Evolutionary conservation across 92 coral and sea anemone species (phyloP).

Genomic region (Palythoa grandis): DNA sequence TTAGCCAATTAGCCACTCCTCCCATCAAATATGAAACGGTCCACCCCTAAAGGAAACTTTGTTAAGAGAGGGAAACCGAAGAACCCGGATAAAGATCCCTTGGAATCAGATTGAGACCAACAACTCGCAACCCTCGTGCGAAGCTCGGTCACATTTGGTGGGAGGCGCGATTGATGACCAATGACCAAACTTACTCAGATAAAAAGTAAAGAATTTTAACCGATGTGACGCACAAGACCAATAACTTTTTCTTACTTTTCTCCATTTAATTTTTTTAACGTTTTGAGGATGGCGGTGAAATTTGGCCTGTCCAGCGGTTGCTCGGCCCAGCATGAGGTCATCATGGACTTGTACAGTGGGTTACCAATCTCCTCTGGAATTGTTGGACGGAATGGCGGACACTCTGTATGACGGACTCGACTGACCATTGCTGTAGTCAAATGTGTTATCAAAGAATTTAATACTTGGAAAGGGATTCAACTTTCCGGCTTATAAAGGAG

Average conservation of each 20-base stretch:
- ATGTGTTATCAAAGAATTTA: background rate
- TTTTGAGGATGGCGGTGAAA: slow-evolving; percentile 61
- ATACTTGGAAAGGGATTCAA: background rate
- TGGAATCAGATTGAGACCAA: too few relatives aligned
- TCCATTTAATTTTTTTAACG: slow-evolving; percentile 69
- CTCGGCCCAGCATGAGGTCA: slow-evolving; percentile 77
- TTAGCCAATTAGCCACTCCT: too few relatives aligned
- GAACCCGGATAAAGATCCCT: too few relatives aligned
- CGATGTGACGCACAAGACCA: too few relatives aligned
- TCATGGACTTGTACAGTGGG: slow-evolving; percentile 51
- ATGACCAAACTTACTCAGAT: background rate
- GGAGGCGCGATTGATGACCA: too few relatives aligned
- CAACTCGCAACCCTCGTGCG: too few relatives aligned
- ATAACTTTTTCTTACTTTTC: slow-evolving; percentile 65
- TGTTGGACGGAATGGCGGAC: slow-evolving; percentile 84
- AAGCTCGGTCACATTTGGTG: too few relatives aligned
- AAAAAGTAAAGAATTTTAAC: background rate
- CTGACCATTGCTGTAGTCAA: slow-evolving; percentile 58
- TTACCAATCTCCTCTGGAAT: slow-evolving; percentile 56
- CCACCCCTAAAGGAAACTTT: too few relatives aligned
- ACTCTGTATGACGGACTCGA: slow-evolving; percentile 57
- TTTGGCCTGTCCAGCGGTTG: slow-evolving; percentile 64
- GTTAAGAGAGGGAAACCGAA: too few relatives aligned
- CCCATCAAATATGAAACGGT: too few relatives aligned
- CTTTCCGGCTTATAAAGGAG: background rate